phyloP scores from a whole-genome alignment of 2,113 vertebrate genomes.

The Neodontobutis hainanensis region DNA sequence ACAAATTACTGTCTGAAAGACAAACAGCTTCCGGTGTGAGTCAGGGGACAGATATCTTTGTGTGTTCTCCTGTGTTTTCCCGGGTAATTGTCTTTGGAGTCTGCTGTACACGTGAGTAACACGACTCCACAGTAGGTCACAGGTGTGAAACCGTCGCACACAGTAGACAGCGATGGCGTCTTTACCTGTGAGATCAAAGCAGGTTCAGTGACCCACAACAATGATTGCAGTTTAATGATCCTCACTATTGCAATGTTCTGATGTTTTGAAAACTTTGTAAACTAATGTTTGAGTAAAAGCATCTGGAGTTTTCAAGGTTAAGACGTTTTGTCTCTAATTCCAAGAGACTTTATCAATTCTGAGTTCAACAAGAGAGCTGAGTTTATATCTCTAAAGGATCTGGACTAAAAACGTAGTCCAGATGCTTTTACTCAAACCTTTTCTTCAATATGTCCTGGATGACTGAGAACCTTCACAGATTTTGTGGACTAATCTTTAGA shows the following conservation, averaged over 20 bases:
- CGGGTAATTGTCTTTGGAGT: not conserved
- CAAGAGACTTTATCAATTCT: too few species aligned
- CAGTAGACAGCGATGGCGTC: conserved; percentile 30
- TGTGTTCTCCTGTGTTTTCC: not conserved
- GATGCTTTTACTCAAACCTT: too few species aligned
- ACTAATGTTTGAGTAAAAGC: too few species aligned
- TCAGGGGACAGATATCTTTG: conserved; percentile 11
- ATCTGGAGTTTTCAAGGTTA: too few species aligned
- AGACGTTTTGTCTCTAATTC: too few species aligned
- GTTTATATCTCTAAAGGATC: too few species aligned
- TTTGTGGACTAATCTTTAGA: too few species aligned
- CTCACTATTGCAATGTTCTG: conserved; percentile 6
- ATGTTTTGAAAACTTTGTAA: too few species aligned
- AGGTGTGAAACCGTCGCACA: conserved; percentile 21
- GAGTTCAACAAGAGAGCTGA: too few species aligned
- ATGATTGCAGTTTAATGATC: conserved; percentile 27
- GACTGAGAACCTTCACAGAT: too few species aligned
- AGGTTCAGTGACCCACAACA: conserved; percentile 8
- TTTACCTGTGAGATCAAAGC: conserved; percentile 57
- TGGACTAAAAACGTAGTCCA: too few species aligned
- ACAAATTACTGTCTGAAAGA: not conserved
- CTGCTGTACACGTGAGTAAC: conserved; percentile 25
- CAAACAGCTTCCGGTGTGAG: conserved; percentile 9
- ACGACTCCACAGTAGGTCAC: conserved; percentile 8
- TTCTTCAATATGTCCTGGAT: too few species aligned